These are phyloP conservation scores for Sebastes diaconus DNA, from an alignment of 2,797 vertebrate species.

Conservation along the genomic window DNA sequence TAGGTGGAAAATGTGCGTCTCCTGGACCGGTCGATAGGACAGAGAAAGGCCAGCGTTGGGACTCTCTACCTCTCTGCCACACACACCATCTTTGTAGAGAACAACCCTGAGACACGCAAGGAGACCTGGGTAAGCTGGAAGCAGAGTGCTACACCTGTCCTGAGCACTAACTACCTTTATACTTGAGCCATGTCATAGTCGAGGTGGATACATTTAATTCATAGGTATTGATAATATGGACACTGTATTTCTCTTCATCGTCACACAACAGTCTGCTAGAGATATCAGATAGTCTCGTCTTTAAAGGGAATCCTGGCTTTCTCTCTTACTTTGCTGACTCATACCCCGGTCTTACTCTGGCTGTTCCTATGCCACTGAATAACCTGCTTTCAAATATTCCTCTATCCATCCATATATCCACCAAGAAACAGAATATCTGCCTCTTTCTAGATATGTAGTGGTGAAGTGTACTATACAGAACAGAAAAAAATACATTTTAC, in stretches of 20 bases:
- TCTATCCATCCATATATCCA: background rate
- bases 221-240: background rate
- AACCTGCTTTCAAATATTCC: background rate
- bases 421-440: background rate
- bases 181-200: background rate
- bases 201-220: background rate
- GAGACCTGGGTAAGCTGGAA: conserved; percentile 91
- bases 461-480: background rate
- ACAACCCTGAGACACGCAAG: conserved; percentile 88
- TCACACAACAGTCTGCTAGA: background rate
- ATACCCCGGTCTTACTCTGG: background rate
- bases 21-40: conserved; percentile 84
- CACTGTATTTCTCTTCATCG: background rate
- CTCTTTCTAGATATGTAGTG: background rate
- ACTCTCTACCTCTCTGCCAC: conserved; percentile 95
- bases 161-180: too few species aligned
- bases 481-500: background rate
- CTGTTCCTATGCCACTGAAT: background rate
- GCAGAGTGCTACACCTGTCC: too few species aligned
- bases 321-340: background rate
- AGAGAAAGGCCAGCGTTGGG: conserved; percentile 86
- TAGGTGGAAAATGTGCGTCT: conserved; percentile 94
- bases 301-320: background rate
- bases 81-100: conserved; percentile 96
- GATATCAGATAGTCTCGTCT: background rate